A percentile compares a stretch with the other conserved stretches of the same genome.
phyloP scores from a whole-genome alignment of 1,140 invertebrate species.

The Atta colombica region DNA sequence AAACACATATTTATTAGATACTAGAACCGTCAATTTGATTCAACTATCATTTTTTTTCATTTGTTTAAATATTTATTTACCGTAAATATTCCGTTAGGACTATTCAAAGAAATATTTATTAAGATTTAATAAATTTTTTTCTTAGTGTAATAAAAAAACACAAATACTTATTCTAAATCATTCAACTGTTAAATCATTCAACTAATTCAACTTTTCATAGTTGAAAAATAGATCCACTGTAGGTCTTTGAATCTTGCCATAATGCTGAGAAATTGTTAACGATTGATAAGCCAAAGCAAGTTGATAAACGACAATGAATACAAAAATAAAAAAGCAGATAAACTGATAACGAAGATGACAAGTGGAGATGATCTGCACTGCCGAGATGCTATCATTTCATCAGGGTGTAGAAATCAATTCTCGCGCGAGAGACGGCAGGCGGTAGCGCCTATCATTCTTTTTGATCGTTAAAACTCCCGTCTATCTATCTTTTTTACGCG shows the following conservation, averaged over 20 bases:
- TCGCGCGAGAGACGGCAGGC: conserved; percentile 18
- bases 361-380: conserved; percentile 34
- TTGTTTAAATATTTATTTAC: no score
- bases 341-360: conserved; percentile 47
- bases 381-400: conserved; percentile 15
- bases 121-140: no score
- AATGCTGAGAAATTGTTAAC: conserved; percentile 21
- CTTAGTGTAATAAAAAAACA: no score
- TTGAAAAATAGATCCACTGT: neutral
- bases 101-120: no score
- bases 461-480: conserved; percentile 51
- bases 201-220: neutral
- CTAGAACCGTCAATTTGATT: no score
- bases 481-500: conserved; percentile 45
- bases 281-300: conserved; percentile 10
- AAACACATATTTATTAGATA: no score
- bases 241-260: neutral
- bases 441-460: conserved; percentile 20
- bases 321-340: conserved; percentile 24
- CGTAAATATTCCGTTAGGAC: no score
- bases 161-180: neutral
- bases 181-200: neutral
- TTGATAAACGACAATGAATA: conserved; percentile 41
- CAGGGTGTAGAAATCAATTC: conserved; percentile 41
- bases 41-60: no score